Base-by-base conservation (phyloP, 2,797 vertebrate species). In the Helicolenus hilgendorfi region DNA sequence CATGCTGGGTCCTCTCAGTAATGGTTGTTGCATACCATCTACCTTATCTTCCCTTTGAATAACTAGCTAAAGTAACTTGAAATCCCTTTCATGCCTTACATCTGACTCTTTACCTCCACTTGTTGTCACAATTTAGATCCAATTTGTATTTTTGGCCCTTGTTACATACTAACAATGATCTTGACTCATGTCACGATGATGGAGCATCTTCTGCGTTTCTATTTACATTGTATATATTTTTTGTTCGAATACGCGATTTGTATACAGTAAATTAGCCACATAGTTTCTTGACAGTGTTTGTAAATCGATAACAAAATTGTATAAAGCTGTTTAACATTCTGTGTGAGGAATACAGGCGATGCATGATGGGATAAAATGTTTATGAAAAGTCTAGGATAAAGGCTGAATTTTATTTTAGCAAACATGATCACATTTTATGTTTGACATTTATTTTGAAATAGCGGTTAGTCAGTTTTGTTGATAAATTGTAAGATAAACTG, bases 1-100 rank as follows among this genome's bases (percentile, higher is more conserved):
- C 97, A 98, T 85, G 87, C 72, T 63, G 83, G 55, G 56, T 79
- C 92, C 56, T 88, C 92, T 59, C 62, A 84, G 81, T 91, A 90
- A 79, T 68, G 29, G 45, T 73, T 79, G 62, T 74, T 71, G 55
- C 20, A 85, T 83, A 85, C 36, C 22, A 38, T 72, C n/a, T 67
- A 83, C 71, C 73, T 53, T 84, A 38, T 60, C 22, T 26, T 64
- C 24, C 27, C 36, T 58, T 41, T 70, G 31, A 85, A n/a, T 67
- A 75, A 63, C 8, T 74, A 65, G 75, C 29, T 74, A 35, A 65
- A 83, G 20, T 85, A 79, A 70, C 45, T 87, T 89, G 27, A 89
- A 90, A 64, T 84, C 27, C 69, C n/a, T 84, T 26, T 75, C 78
- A 89, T 92, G 89, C 89, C 88, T 92, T 90, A 84, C 29, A 77